Evolutionary conservation across 2,888 invertebrate species (phyloP).

Genomic region (Luffia ferchaultella): DNA sequence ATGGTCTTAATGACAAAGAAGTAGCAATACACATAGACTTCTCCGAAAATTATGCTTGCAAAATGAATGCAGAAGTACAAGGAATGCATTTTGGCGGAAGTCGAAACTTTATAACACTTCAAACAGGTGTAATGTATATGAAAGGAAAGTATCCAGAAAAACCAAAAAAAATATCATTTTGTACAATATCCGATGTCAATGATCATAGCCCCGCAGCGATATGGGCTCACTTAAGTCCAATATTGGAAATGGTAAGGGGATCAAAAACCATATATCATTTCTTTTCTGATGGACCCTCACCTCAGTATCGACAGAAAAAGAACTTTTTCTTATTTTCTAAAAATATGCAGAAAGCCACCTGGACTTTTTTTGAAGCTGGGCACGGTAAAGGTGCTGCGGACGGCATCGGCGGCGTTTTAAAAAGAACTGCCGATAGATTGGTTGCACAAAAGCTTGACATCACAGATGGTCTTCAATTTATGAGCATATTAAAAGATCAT

Average conservation of each 20-base stretch:
- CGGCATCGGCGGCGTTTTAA: conserved; percentile 4
- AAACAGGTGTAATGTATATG: conserved; percentile 4
- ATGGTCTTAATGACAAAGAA: neutral
- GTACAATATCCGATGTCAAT: conserved; percentile 4
- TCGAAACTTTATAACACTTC: conserved; percentile 5
- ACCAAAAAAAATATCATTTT: conserved; percentile 3
- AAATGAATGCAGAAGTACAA: conserved; percentile 12
- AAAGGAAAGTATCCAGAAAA: neutral
- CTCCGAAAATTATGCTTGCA: conserved; percentile 11
- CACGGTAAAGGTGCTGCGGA: conserved; percentile 7
- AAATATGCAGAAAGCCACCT: conserved; percentile 1
- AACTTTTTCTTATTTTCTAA: conserved; percentile 6
- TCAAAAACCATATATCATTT: neutral
- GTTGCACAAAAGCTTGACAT: conserved; percentile 5
- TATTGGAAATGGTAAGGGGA: conserved; percentile 3
- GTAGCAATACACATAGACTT: conserved; percentile 6
- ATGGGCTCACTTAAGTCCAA: conserved; percentile 5
- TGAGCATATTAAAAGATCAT: neutral
- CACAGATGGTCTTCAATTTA: conserved; percentile 1
- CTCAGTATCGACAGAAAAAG: conserved; percentile 14
- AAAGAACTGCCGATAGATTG: conserved; percentile 1
- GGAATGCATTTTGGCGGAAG: conserved; percentile 12
- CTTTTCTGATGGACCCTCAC: conserved; percentile 7
- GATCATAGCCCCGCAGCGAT: conserved; percentile 2
- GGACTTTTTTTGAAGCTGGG: conserved; percentile 6